phyloP scores from a whole-genome alignment of 1,140 invertebrate species.

The Eufriesea mexicana region DNA sequence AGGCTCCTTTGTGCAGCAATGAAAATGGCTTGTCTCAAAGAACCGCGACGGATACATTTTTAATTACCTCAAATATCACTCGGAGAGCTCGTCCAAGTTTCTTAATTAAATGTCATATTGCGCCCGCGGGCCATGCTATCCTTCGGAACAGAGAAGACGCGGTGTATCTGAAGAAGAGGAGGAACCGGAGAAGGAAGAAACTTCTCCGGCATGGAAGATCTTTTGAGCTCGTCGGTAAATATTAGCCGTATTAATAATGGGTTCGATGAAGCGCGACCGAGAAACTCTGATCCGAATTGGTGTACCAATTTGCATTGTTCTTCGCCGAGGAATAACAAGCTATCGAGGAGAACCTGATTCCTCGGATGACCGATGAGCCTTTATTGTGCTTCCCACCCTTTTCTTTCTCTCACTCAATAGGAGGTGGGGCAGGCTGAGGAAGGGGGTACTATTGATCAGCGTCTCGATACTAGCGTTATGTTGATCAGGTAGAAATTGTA shows the following conservation, averaged over 20 bases:
- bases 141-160: slow-evolving; percentile 6
- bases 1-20: slow-evolving; percentile 78
- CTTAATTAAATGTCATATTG: slow-evolving; percentile 82
- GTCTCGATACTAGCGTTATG: background rate
- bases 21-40: slow-evolving; percentile 80
- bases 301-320: slow-evolving; percentile 50
- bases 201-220: slow-evolving; percentile 16
- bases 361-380: slow-evolving; percentile 7
- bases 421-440: too few species aligned
- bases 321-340: slow-evolving; percentile 37
- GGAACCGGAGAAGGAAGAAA: too few species aligned
- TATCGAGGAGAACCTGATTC: slow-evolving; percentile 18
- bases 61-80: slow-evolving; percentile 82
- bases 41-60: slow-evolving; percentile 82
- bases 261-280: slow-evolving; percentile 36
- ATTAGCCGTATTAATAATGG: slow-evolving; percentile 51
- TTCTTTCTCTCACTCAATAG: background rate
- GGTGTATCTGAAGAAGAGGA: background rate
- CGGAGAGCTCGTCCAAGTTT: slow-evolving; percentile 70
- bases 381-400: background rate
- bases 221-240: slow-evolving; percentile 40
- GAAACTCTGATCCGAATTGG: slow-evolving; percentile 35
- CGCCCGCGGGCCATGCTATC: slow-evolving; percentile 57
- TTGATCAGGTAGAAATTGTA: slow-evolving; percentile 2
- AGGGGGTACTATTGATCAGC: slow-evolving; percentile 10